phyloP scores from a whole-genome alignment of 1,140 invertebrate genomes.

The Papilio dardanus region DNA sequence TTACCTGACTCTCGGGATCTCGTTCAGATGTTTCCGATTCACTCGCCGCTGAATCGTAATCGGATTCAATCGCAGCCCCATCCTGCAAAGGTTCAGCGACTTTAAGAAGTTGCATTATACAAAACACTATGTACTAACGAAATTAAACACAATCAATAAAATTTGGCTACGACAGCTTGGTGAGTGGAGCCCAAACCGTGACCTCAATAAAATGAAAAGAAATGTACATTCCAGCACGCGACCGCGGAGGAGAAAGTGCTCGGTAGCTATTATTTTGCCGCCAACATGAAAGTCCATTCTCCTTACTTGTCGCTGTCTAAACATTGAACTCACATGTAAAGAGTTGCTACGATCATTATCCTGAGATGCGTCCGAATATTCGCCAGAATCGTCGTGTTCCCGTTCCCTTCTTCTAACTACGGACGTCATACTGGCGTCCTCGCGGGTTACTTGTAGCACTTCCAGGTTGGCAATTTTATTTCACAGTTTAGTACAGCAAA shows the following conservation, averaged over 20 bases:
- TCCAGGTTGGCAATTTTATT: constrained; percentile 71
- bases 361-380: constrained; percentile 79
- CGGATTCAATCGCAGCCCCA: constrained; percentile 64
- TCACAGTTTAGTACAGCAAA: constrained; percentile 51
- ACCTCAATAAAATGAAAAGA: constrained; percentile 79
- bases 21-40: constrained; percentile 72
- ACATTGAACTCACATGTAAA: constrained; percentile 71
- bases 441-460: constrained; percentile 70
- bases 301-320: constrained; percentile 46
- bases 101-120: constrained; percentile 73
- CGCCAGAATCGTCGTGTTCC: constrained; percentile 76
- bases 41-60: constrained; percentile 72
- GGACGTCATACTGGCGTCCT: constrained; percentile 78
- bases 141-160: constrained; percentile 15
- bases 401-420: constrained; percentile 73
- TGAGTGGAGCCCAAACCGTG: constrained; percentile 69
- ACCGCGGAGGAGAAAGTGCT: constrained; percentile 76
- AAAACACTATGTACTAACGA: background rate
- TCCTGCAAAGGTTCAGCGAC: constrained; percentile 75
- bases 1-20: constrained; percentile 70
- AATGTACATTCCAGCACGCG: constrained; percentile 79
- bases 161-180: constrained; percentile 57
- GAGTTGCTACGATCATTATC: constrained; percentile 77
- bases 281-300: constrained; percentile 74
- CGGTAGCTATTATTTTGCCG: constrained; percentile 68